Evolutionary conservation across 2,113 vertebrate genomes (phyloP).

Genomic region (Archocentrus centrarchus): DNA sequence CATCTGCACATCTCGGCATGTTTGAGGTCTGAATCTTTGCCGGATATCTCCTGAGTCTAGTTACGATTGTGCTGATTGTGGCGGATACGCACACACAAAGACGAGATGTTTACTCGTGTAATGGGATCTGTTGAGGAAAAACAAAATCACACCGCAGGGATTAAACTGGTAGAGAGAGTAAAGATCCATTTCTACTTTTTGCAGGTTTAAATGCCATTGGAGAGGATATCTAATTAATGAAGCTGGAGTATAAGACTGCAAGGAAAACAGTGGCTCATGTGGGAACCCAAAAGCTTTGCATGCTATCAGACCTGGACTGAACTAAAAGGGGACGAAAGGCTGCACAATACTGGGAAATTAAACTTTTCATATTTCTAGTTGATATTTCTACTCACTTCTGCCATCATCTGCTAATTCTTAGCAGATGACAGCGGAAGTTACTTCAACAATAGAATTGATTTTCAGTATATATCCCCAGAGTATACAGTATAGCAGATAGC

Average conservation of each 20-base stretch:
- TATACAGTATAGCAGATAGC: neutral
- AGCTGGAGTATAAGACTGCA: constrained; percentile 11
- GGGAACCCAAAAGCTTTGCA: neutral
- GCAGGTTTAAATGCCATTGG: constrained; percentile 7
- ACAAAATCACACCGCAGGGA: constrained; percentile 52
- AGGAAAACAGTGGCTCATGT: neutral
- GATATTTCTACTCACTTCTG: neutral
- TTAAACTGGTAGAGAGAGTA: constrained; percentile 17
- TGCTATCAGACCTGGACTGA: neutral
- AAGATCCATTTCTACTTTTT: constrained; percentile 26
- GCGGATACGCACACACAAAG: constrained; percentile 22
- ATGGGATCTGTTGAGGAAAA: constrained; percentile 47
- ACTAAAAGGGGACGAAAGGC: neutral
- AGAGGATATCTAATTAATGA: constrained; percentile 47
- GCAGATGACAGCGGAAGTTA: neutral
- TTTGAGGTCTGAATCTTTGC: constrained; percentile 25
- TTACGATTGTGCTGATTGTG: constrained; percentile 50
- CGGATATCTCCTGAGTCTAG: constrained; percentile 65
- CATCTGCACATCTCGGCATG: neutral
- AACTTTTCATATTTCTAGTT: constrained; percentile 8
- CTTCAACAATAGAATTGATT: neutral
- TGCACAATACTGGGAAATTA: neutral
- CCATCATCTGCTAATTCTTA: neutral
- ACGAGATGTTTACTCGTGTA: constrained; percentile 55
- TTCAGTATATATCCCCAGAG: neutral